Percentiles rank a stretch among this genome's conserved stretches.
Conservation (phyloP, 2,113 vertebrate genomes). For the Acrocephalus arundinaceus region DNA sequence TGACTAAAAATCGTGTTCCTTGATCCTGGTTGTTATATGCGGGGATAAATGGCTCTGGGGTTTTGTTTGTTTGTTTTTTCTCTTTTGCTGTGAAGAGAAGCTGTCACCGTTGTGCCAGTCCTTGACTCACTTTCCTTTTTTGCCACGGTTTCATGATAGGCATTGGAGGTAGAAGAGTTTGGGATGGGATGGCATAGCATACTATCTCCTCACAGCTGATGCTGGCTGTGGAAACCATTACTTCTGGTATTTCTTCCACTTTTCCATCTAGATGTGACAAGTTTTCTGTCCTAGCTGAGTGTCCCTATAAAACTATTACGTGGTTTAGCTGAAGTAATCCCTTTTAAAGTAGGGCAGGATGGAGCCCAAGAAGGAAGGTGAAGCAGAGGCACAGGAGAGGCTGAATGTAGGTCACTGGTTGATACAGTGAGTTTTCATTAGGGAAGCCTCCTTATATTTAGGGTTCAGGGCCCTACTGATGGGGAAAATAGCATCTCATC, state of each 20-base stretch:
- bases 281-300: neutral
- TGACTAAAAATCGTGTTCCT: neutral
- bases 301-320: neutral
- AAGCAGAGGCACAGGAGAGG: neutral
- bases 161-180: neutral
- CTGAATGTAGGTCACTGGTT: slow-evolving; percentile 29
- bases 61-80: neutral
- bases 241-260: neutral
- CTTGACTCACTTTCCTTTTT: neutral
- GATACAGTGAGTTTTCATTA: neutral
- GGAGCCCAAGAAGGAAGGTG: slow-evolving; percentile 21
- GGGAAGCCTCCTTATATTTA: neutral
- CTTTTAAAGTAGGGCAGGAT: slow-evolving; percentile 50
- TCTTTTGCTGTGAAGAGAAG: neutral
- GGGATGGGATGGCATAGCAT: neutral
- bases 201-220: neutral
- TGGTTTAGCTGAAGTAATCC: slow-evolving; percentile 50
- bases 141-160: accelerated
- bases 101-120: neutral
- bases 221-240: neutral
- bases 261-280: neutral
- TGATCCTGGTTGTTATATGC: neutral
- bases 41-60: neutral
- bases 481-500: neutral
- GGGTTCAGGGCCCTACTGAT: neutral